A percentile compares a stretch with the other conserved stretches of the same genome.
Conservation (phyloP, 2,888 invertebrate species). For the Gasteruption jaculator region DNA sequence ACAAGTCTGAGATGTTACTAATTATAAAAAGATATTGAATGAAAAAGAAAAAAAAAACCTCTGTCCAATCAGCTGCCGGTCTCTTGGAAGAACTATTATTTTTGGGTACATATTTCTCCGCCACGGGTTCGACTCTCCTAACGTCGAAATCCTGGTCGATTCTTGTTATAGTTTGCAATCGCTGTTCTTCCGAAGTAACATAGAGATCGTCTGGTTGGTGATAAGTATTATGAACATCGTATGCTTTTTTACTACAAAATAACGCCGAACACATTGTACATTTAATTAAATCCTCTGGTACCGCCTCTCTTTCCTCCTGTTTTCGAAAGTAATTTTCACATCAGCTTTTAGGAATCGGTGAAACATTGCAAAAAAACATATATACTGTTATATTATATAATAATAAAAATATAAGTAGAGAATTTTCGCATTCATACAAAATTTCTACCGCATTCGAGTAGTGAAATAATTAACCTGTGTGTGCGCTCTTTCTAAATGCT, state of each 20-base stretch:
- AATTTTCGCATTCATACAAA: not conserved
- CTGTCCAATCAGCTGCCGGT: slow-evolving; percentile 26
- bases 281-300: slow-evolving; percentile 57
- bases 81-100: slow-evolving; percentile 25
- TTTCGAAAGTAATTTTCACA: no score
- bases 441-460: not conserved
- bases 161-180: slow-evolving; percentile 52
- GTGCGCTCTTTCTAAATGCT: slow-evolving; percentile 46
- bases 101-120: slow-evolving; percentile 39
- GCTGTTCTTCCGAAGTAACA: slow-evolving; percentile 57
- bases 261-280: slow-evolving; percentile 65
- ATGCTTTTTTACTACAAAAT: slow-evolving; percentile 63
- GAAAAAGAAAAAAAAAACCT: slow-evolving; percentile 22
- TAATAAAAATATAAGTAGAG: slow-evolving; percentile 1
- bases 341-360: not conserved
- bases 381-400: slow-evolving; percentile 1
- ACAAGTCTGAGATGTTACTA: no score
- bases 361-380: slow-evolving; percentile 3
- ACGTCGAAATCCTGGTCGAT: slow-evolving; percentile 57
- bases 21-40: no score
- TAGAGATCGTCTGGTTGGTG: slow-evolving; percentile 62
- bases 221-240: slow-evolving; percentile 61
- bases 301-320: slow-evolving; percentile 54
- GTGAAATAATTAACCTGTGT: slow-evolving; percentile 29
- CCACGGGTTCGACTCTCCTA: slow-evolving; percentile 46